phyloP scores from a whole-genome alignment of 2,113 vertebrate genomes.

The Gymnorhina tibicen region DNA sequence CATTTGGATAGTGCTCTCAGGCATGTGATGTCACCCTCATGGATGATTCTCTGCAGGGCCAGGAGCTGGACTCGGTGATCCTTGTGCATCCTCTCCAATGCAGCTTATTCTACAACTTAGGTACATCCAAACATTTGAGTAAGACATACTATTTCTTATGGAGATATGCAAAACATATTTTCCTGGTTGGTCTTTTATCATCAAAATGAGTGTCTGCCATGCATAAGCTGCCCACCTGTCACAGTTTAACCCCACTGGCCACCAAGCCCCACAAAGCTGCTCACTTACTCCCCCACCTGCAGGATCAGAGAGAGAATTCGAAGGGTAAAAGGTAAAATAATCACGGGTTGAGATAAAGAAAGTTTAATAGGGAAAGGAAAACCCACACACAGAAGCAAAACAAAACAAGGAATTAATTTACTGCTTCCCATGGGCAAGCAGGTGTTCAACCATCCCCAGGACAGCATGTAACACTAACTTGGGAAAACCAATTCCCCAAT shows the following conservation, averaged over 20 bases:
- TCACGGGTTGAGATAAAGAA: background rate
- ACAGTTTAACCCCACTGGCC: background rate
- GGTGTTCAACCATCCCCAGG: background rate
- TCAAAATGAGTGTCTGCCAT: background rate
- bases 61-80: background rate
- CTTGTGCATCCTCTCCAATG: background rate
- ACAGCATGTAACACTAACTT: background rate
- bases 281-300: background rate
- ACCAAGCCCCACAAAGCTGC: background rate
- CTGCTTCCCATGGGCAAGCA: background rate
- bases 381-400: rapidly evolving
- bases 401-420: background rate
- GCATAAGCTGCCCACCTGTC: background rate
- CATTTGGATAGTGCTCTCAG: background rate
- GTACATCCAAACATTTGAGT: background rate
- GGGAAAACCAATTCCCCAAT: background rate
- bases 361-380: background rate
- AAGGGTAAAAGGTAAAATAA: background rate
- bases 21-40: background rate
- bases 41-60: background rate
- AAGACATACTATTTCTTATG: background rate
- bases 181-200: background rate
- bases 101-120: background rate
- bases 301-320: background rate
- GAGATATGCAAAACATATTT: background rate